phyloP scores from a whole-genome alignment of 2,888 invertebrate species.

The Sinelater perroti region DNA sequence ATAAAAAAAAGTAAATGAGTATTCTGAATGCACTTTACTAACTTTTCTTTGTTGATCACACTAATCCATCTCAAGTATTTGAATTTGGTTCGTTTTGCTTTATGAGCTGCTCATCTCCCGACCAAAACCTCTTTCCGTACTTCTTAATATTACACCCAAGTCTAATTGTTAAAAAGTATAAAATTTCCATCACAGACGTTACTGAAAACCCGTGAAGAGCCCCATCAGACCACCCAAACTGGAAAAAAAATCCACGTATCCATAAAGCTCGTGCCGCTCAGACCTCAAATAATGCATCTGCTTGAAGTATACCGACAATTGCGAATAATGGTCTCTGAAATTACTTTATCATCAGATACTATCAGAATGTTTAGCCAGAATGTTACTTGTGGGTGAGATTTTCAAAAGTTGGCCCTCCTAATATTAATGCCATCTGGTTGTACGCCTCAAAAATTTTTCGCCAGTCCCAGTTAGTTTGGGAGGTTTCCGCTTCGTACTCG shows the following conservation, averaged over 20 bases:
- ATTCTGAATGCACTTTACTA: too few species aligned
- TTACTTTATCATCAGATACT: constrained; percentile 5
- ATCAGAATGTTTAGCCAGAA: too few species aligned
- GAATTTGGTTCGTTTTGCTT: background rate
- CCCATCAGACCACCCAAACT: constrained; percentile 75
- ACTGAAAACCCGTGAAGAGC: constrained; percentile 71
- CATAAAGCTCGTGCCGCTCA: constrained; percentile 73
- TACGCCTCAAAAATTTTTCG: background rate
- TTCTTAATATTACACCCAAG: constrained; percentile 63
- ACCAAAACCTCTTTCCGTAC: constrained; percentile 59
- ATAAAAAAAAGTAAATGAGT: too few species aligned
- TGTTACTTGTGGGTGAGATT: too few species aligned
- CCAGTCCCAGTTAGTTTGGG: constrained; percentile 19
- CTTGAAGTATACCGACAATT: constrained; percentile 73
- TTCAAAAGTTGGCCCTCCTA: too few species aligned
- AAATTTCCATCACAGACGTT: constrained; percentile 68
- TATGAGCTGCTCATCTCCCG: constrained; percentile 39
- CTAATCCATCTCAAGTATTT: too few species aligned
- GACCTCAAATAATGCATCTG: constrained; percentile 75
- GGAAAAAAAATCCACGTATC: constrained; percentile 74
- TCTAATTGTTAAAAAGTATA: constrained; percentile 67
- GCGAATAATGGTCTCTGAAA: constrained; percentile 59
- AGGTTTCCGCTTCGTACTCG: constrained; percentile 18
- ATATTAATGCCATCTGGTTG: background rate
- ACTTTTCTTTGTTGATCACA: background rate